Percentiles rank a stretch among this genome's conserved stretches.
These are phyloP conservation scores for Labroides dimidiatus DNA, from an alignment of 2,797 vertebrate genomes.

Conservation along the genomic window DNA sequence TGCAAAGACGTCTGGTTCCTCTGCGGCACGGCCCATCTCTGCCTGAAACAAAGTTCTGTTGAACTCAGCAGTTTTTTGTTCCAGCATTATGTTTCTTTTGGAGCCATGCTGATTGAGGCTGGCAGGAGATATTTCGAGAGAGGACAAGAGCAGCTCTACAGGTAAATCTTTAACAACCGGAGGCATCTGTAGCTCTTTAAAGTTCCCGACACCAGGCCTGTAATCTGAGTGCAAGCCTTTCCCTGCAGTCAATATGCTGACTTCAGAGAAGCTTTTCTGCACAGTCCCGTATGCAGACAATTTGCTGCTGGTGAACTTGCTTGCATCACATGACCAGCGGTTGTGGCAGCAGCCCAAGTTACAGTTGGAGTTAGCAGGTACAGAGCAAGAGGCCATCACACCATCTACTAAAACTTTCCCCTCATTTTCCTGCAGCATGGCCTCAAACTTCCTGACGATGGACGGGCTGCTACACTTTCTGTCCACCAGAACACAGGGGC, in stretches of 20 bases:
- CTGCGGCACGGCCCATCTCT: constrained; percentile 81
- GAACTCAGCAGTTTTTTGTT: constrained; percentile 94
- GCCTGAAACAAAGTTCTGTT: constrained; percentile 94
- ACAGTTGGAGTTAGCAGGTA: constrained; percentile 77
- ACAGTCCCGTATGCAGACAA: constrained; percentile 76
- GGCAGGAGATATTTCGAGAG: constrained; percentile 62
- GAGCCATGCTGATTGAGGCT: constrained; percentile 63
- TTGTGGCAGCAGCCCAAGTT: constrained; percentile 85
- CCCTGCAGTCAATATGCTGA: constrained; percentile 80
- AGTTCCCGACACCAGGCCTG: constrained; percentile 41
- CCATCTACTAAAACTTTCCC: constrained; percentile 81
- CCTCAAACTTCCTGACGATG: constrained; percentile 80
- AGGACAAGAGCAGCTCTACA: constrained; percentile 66
- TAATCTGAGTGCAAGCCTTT: constrained; percentile 62
- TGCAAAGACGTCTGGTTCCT: constrained; percentile 71
- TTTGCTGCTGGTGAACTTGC: constrained; percentile 80
- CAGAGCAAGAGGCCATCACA: constrained; percentile 61
- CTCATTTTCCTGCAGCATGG: constrained; percentile 83
- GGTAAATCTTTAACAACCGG: constrained; percentile 61
- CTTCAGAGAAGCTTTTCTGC: constrained; percentile 88
- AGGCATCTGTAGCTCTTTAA: constrained; percentile 60
- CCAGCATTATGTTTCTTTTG: constrained; percentile 89
- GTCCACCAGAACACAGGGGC: constrained; percentile 69
- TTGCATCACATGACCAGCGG: constrained; percentile 85
- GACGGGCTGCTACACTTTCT: constrained; percentile 81